These are phyloP conservation scores for Lepidochrysops patricia DNA, from an alignment of 2,888 invertebrate species.

Conservation along the genomic window DNA sequence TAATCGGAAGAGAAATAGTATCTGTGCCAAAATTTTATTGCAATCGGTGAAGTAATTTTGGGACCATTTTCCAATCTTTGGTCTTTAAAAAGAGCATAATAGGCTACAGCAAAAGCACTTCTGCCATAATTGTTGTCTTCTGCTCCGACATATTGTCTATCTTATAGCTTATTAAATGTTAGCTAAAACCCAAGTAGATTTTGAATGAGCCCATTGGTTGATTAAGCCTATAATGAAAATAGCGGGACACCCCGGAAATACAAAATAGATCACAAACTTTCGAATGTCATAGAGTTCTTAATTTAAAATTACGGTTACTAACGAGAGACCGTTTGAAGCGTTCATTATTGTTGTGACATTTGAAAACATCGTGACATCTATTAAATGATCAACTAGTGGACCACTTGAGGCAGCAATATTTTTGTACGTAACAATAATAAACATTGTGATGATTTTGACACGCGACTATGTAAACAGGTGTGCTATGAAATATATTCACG, in stretches of 20 bases:
- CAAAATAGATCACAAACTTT: background rate
- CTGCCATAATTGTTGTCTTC: no score
- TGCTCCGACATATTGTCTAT: no score
- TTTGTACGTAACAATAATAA: conserved; percentile 5
- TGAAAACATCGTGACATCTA: conserved; percentile 1
- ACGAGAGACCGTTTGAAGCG: background rate
- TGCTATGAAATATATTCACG: no score
- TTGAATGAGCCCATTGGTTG: background rate
- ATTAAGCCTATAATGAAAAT: background rate
- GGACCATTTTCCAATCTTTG: no score
- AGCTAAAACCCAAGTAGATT: no score
- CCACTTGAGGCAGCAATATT: conserved; percentile 5
- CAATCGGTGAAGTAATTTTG: no score
- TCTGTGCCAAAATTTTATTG: no score
- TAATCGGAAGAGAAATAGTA: no score
- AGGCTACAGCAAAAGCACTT: no score
- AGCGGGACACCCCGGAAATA: background rate
- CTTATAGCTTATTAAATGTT: no score
- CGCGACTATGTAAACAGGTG: background rate
- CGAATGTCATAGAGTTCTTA: background rate
- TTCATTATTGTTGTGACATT: conserved; percentile 3
- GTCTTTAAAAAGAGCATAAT: no score
- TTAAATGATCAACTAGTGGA: background rate
- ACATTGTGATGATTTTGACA: background rate
- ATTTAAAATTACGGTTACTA: conserved; percentile 2